phyloP scores from a whole-genome alignment of 2,113 vertebrate species.

The Regulus satrapa region DNA sequence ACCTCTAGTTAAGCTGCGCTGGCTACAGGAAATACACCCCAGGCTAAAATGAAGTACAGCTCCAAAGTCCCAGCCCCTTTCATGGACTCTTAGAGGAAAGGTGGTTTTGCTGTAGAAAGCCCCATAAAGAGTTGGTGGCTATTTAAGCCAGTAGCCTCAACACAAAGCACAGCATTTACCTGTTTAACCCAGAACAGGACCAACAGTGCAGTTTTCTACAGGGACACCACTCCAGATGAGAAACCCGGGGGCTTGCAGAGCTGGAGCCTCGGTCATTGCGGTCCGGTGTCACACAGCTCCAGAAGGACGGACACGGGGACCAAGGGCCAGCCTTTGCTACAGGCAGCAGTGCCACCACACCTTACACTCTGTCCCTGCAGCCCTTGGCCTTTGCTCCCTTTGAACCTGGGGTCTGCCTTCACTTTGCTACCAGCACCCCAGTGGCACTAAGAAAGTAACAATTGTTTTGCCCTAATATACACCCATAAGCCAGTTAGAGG shows the following conservation, averaged over 20 bases:
- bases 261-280: background rate
- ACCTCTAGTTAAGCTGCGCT: background rate
- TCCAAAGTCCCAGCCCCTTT: background rate
- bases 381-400: background rate
- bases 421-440: background rate
- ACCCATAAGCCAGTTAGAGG: background rate
- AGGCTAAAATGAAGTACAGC: background rate
- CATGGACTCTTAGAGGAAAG: background rate
- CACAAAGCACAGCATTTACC: background rate
- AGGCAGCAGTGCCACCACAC: background rate
- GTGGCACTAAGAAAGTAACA: background rate
- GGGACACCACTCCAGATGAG: background rate
- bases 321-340: background rate
- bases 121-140: background rate
- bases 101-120: background rate
- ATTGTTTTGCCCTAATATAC: conserved; percentile 7
- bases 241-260: rapidly evolving
- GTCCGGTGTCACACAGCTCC: background rate
- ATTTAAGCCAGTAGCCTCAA: background rate
- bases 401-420: background rate
- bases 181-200: background rate
- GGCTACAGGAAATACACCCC: background rate
- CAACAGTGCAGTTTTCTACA: background rate
- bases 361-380: background rate
- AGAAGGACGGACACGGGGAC: background rate